Conservation (phyloP, 2,113 vertebrate genomes). For the Steatornis caripensis region DNA sequence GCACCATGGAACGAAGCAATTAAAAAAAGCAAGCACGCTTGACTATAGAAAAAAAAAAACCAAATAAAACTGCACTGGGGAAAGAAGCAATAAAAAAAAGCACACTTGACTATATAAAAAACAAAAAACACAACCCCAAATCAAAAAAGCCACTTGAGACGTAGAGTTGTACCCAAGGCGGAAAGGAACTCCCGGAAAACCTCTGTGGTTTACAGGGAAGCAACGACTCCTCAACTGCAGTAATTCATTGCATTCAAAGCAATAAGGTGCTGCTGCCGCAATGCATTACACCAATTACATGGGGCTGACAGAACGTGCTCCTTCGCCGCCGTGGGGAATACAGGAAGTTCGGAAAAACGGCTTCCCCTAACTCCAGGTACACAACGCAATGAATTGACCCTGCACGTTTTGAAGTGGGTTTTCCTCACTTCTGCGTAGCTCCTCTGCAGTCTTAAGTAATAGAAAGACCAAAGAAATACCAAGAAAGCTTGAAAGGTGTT, state of each 20-base stretch:
- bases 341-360: neutral
- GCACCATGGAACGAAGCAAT: neutral
- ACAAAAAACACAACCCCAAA: neutral
- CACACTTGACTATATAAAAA: neutral
- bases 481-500: neutral
- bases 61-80: no score
- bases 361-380: neutral
- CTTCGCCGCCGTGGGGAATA: rapidly evolving
- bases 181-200: neutral
- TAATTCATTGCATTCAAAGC: neutral
- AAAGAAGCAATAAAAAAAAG: neutral
- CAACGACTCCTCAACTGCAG: neutral
- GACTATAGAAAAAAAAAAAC: neutral
- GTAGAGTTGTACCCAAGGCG: neutral
- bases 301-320: neutral
- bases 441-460: neutral
- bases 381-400: neutral
- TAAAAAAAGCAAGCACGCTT: neutral
- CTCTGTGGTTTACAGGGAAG: neutral
- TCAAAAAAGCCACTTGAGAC: neutral
- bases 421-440: neutral
- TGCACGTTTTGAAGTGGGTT: neutral
- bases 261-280: neutral
- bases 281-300: neutral
- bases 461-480: neutral